Percentiles rank a stretch among this genome's conserved stretches.
These are phyloP conservation scores for Notodonta ziczac DNA, from an alignment of 2,888 invertebrate genomes.

Conservation along the genomic window DNA sequence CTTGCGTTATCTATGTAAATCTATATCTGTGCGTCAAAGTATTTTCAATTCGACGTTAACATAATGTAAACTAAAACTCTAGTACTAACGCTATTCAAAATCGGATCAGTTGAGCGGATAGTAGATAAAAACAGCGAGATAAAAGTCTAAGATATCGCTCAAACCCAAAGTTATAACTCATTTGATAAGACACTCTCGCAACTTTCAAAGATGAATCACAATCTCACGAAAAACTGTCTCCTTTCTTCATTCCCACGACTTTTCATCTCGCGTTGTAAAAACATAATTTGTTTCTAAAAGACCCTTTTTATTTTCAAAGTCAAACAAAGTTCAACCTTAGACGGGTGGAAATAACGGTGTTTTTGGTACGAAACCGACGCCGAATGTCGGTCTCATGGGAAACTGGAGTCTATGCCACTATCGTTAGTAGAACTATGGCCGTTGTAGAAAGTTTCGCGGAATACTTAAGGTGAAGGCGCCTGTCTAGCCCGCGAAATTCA, in stretches of 20 bases:
- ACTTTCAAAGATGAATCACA: conserved; percentile 31
- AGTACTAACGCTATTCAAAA: too few relatives aligned
- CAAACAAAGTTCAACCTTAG: conserved; percentile 25
- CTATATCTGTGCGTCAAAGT: too few relatives aligned
- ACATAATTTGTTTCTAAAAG: conserved; percentile 49
- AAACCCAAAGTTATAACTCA: conserved; percentile 49
- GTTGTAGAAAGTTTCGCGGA: not conserved
- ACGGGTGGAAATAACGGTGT: not conserved
- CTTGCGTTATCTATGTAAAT: too few relatives aligned
- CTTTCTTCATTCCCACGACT: conserved; percentile 36
- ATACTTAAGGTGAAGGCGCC: too few relatives aligned
- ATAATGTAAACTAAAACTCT: too few relatives aligned
- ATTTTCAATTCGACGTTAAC: too few relatives aligned
- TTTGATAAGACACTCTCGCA: conserved; percentile 45
- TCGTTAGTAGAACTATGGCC: conserved; percentile 1
- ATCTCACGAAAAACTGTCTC: conserved; percentile 30
- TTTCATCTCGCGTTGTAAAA: conserved; percentile 53
- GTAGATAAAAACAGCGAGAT: not conserved
- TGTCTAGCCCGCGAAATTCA: too few relatives aligned
- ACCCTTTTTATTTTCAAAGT: conserved; percentile 28
- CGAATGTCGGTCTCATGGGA: not conserved
- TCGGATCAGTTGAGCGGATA: too few relatives aligned
- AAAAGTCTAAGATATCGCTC: conserved; percentile 24
- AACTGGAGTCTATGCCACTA: not conserved
- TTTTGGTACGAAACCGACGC: not conserved